A percentile compares a stretch with the other conserved stretches of the same genome.
Conservation (phyloP, 2,888 invertebrate species). For the Philhelius pedissequus region DNA sequence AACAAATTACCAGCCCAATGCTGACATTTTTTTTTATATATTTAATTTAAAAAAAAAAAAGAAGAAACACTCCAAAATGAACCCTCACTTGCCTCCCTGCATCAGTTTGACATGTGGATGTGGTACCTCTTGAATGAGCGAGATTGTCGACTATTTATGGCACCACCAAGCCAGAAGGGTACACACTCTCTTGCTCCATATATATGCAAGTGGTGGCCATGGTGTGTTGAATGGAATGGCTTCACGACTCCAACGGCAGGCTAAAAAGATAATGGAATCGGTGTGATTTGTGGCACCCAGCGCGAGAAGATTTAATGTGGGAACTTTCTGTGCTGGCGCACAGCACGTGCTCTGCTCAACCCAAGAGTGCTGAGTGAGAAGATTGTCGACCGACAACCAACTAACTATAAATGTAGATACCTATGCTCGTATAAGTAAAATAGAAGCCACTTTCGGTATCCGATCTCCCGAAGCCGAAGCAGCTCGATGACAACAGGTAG, state of each 20-base stretch:
- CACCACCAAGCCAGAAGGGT: conserved; percentile 41
- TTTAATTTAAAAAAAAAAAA: conserved; percentile 10
- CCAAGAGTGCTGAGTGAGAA: conserved; percentile 9
- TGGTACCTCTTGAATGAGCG: conserved; percentile 23
- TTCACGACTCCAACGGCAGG: conserved; percentile 55
- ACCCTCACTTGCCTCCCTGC: neutral
- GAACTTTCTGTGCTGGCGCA: conserved; percentile 70
- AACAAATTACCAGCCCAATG: conserved; percentile 15
- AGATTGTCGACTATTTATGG: conserved; percentile 60
- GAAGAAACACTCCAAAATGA: neutral
- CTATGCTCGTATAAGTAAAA: neutral
- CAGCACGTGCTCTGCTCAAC: conserved; percentile 70
- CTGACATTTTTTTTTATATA: conserved; percentile 38
- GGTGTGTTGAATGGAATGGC: conserved; percentile 22
- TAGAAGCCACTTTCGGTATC: conserved; percentile 41
- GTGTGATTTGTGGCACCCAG: conserved; percentile 65
- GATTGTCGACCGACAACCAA: conserved; percentile 15
- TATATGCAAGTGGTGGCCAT: conserved; percentile 45
- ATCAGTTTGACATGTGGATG: neutral
- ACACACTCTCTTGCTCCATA: conserved; percentile 47
- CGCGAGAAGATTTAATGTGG: conserved; percentile 71
- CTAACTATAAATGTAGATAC: no score
- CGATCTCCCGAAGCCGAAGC: conserved; percentile 21
- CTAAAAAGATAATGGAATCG: conserved; percentile 61
- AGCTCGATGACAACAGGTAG: conserved; percentile 66